Conservation (phyloP, 2,797 vertebrate genomes). For the Pteropus rufus region DNA sequence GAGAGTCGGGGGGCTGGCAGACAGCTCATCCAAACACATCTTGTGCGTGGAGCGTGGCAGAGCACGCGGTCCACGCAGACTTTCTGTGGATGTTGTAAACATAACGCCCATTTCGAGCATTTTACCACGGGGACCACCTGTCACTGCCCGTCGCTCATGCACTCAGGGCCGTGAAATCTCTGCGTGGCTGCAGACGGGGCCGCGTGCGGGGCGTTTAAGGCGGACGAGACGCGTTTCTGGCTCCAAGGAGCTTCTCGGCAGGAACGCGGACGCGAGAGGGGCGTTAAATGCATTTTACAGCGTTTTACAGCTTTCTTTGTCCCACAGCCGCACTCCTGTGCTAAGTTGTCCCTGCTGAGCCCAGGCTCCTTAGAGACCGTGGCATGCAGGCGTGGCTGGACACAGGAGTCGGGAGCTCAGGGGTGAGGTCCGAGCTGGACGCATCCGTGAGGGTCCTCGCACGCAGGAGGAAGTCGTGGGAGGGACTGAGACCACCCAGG, state of each 20-base stretch:
- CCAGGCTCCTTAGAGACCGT: no score
- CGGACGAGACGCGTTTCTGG: neutral
- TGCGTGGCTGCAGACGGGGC: neutral
- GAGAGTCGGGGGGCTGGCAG: accelerated
- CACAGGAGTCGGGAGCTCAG: accelerated
- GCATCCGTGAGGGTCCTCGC: accelerated
- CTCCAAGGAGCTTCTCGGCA: neutral
- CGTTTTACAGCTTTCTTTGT: no score
- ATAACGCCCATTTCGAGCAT: accelerated
- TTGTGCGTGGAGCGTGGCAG: accelerated
- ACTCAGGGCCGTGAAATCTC: neutral
- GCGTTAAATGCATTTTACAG: accelerated
- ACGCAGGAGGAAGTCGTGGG: accelerated
- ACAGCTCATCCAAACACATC: accelerated
- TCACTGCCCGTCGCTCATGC: accelerated
- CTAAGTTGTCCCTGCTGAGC: accelerated
- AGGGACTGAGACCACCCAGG: neutral
- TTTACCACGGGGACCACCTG: accelerated
- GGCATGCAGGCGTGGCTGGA: no score
- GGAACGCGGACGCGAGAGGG: accelerated
- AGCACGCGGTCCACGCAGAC: accelerated
- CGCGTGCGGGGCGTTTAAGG: accelerated
- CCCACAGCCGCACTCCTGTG: no score
- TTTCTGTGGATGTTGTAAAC: accelerated
- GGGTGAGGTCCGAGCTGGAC: neutral